Percentiles rank a stretch among this genome's conserved stretches.
These are phyloP conservation scores for Heliconius eleuchia DNA, from an alignment of 1,140 invertebrate genomes.

Conservation along the genomic window DNA sequence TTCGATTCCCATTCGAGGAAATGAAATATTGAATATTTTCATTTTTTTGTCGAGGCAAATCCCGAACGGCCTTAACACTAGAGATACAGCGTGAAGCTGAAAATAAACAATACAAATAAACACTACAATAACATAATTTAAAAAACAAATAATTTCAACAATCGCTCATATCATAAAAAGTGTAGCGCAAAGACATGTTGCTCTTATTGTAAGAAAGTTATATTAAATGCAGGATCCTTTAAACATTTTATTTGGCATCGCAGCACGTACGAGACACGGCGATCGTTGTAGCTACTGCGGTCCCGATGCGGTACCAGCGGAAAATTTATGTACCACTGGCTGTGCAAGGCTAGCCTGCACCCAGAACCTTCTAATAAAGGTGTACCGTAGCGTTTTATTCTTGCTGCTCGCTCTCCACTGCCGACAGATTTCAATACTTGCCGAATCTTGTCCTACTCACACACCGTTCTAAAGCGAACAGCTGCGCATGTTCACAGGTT, in stretches of 20 bases:
- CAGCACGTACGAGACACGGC: conserved; percentile 65
- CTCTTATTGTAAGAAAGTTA: conserved; percentile 13
- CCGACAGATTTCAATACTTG: conserved; percentile 40
- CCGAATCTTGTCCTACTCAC: conserved; percentile 18
- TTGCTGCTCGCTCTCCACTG: conserved; percentile 53
- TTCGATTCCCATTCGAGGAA: no score
- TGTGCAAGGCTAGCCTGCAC: conserved; percentile 64
- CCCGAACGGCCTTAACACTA: no score
- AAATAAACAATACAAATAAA: not conserved
- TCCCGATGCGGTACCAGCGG: conserved; percentile 68
- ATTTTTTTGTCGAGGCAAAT: no score
- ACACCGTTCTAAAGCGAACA: conserved; percentile 58
- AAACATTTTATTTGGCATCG: conserved; percentile 60
- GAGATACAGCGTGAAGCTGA: not conserved
- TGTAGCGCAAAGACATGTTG: not conserved
- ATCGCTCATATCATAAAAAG: not conserved
- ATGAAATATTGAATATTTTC: no score
- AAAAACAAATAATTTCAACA: not conserved
- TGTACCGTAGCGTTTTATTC: conserved; percentile 48
- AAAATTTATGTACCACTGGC: conserved; percentile 77
- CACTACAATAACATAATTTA: not conserved
- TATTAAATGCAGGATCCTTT: conserved; percentile 26
- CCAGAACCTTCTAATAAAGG: conserved; percentile 48
- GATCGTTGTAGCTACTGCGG: conserved; percentile 69
- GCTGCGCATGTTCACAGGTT: conserved; percentile 57